Evolutionary conservation across 2,113 vertebrate genomes (phyloP).

Genomic region (Callipepla squamata): DNA sequence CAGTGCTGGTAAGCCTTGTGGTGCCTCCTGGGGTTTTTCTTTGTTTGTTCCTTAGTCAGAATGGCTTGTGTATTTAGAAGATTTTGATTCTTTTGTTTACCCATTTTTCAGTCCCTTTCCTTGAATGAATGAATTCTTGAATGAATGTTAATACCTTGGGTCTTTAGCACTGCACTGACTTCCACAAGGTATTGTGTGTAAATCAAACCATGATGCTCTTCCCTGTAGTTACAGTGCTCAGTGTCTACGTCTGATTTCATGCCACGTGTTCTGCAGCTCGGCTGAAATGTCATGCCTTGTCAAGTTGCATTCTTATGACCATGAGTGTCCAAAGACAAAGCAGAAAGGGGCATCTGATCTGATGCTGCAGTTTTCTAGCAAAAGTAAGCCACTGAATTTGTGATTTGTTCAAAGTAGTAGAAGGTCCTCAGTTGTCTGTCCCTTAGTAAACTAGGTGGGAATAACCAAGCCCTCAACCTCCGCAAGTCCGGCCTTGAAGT

Average conservation of each 20-base stretch:
- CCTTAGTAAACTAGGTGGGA: neutral
- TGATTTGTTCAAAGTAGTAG: neutral
- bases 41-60: neutral
- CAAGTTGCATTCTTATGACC: no score
- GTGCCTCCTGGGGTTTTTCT: neutral
- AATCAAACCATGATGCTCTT: neutral
- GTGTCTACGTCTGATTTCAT: neutral
- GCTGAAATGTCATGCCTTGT: neutral
- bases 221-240: neutral
- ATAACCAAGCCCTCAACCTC: neutral
- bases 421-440: neutral
- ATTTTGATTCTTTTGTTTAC: neutral
- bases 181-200: neutral
- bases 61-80: neutral
- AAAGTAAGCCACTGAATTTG: neutral
- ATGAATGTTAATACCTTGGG: neutral
- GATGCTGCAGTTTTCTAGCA: neutral
- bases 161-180: neutral
- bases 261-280: neutral
- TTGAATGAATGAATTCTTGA: neutral
- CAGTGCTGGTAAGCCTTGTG: neutral
- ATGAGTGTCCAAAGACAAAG: neutral
- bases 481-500: neutral
- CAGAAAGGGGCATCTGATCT: neutral
- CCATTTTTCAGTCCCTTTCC: neutral